Evolutionary conservation across 2,888 invertebrate species (phyloP), one percentile per base, ranked within the genome.

Genomic region (Xestoiulus laeticollis): DNA sequence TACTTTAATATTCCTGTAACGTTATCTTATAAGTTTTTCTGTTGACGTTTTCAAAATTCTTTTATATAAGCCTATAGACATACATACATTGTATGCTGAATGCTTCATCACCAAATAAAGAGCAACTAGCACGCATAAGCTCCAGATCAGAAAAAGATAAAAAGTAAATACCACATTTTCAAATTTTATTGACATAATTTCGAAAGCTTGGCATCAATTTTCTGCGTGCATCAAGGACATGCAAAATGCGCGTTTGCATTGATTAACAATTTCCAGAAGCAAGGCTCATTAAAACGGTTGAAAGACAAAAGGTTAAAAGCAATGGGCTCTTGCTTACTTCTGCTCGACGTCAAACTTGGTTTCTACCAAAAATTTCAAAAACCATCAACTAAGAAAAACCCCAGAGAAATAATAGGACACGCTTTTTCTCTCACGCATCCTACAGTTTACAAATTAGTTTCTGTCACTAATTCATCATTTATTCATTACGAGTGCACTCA

Each of bases 71-170:
- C 0, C 22, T 10, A 68, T 68, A 68, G 4, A 68, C 12, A n/a
- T 68, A 68, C 68, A 68, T 26, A 48, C 16, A 19, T 44, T 44
- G 22, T 26, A 26, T 26, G 26, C 26, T 68, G 12, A 68, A 68
- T 68, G 68, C 68, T 68, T 68, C 68, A 68, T 68, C 68, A 68
- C 68, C 68, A 68, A 68, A 68, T 68, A 68, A 68, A 68, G 68
- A 68, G 68, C 68, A 68, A 68, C 68, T 68, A 68, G 68, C 68
- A 68, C 68, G 26, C 68, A 26, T 68, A 68, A 68, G 68, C 68
- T 68, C 68, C 68, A 68, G 68, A 68, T 68, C 68, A 68, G n/a
- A 68, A 26, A 68, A 68, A 68, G 68, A 68, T 68, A 68, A 68
- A 68, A 68, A 68, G 26, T 68, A 68, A 68, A 68, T 68, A 68